Evolutionary conservation across 1,140 invertebrate genomes (phyloP).

Genomic region (Papilio glaucus): DNA sequence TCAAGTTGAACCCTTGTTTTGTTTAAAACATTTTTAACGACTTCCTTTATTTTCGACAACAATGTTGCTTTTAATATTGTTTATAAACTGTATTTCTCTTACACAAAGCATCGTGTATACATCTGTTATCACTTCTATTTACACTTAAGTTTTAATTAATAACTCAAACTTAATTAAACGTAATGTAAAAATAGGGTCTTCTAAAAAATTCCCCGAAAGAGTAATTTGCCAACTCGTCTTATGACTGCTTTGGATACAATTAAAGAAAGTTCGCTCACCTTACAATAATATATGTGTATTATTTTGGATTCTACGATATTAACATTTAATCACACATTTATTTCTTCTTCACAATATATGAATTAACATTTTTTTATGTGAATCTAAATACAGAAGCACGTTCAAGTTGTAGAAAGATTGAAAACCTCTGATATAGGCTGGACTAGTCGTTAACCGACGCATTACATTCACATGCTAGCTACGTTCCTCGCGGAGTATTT

Average conservation of each 20-base stretch:
- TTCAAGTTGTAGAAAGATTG: conserved; percentile 8
- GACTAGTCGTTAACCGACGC: conserved; percentile 40
- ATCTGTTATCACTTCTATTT: not conserved
- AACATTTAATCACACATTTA: not conserved
- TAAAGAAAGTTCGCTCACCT: not conserved
- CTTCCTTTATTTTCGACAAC: not conserved
- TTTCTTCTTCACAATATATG: not conserved
- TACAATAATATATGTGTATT: not conserved
- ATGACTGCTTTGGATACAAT: not conserved
- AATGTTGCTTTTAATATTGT: not conserved
- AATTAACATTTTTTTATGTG: not conserved
- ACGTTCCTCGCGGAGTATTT: conserved; percentile 52
- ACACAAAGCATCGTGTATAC: not conserved
- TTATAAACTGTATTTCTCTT: not conserved
- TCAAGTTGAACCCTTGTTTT: not conserved
- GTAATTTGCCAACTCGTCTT: not conserved
- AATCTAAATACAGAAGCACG: not conserved
- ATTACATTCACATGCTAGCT: conserved; percentile 48
- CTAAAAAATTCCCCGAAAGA: not conserved
- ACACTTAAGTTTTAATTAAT: not conserved
- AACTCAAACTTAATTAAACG: not conserved
- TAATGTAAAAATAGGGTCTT: not conserved
- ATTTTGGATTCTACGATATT: too few species aligned
- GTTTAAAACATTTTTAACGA: not conserved
- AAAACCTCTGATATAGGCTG: not conserved